These are phyloP conservation scores for Tetragonula clypearis DNA, from an alignment of 1,140 invertebrate species.

Conservation along the genomic window DNA sequence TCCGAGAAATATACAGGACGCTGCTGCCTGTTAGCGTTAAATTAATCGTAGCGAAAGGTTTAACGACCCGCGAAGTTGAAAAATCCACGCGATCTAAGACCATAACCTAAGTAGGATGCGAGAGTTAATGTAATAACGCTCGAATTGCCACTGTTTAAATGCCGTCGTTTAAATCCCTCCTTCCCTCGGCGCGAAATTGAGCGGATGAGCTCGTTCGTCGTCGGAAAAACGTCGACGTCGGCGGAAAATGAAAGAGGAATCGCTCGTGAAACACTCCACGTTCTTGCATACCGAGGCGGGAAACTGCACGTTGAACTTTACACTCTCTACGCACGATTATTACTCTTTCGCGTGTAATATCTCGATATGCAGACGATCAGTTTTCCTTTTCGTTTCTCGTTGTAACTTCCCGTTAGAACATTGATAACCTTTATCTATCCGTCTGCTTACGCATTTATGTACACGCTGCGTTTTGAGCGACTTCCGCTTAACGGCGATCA, in stretches of 20 bases:
- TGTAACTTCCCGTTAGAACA: not conserved
- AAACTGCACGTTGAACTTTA: constrained; percentile 40
- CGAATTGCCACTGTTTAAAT: constrained; percentile 45
- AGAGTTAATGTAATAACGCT: constrained; percentile 61
- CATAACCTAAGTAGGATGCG: constrained; percentile 39
- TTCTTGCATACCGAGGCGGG: not conserved
- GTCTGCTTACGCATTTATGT: too few relatives aligned
- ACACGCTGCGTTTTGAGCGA: not conserved
- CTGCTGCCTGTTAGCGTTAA: not conserved
- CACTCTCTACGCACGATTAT: not conserved
- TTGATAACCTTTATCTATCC: constrained; percentile 15
- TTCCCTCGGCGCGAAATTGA: constrained; percentile 1
- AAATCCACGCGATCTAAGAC: not conserved
- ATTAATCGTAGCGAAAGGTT: constrained; percentile 39
- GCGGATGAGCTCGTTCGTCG: not conserved
- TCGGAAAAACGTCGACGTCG: not conserved
- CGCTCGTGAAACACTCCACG: not conserved
- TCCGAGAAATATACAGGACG: not conserved
- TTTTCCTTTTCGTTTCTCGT: not conserved
- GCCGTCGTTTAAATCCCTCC: constrained; percentile 20
- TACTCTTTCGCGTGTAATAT: not conserved
- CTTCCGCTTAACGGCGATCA: not conserved
- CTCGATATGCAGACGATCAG: not conserved
- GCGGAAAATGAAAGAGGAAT: not conserved
- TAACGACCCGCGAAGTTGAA: constrained; percentile 56